Evolutionary conservation across 2,888 invertebrate genomes (phyloP).

Genomic region (Caenorhabditis virilis): DNA sequence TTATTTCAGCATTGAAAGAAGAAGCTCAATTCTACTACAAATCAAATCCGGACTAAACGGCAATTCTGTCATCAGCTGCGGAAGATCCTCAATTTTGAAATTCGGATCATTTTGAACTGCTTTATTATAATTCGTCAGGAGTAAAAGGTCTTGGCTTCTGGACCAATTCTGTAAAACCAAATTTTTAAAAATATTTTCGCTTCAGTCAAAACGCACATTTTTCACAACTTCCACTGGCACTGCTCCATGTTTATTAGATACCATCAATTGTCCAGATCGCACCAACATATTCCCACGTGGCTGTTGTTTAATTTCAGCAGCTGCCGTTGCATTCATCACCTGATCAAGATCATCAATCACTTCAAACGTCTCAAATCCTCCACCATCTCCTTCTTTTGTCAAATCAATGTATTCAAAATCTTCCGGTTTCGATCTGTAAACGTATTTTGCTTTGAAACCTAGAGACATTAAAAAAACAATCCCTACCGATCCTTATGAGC

Average conservation of each 20-base stretch:
- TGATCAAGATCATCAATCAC: slow-evolving; percentile 13
- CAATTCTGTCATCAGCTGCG: not conserved
- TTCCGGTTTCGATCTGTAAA: slow-evolving; percentile 8
- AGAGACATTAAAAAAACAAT: not conserved
- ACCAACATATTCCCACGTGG: slow-evolving; percentile 2
- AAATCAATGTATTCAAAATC: slow-evolving; percentile 27
- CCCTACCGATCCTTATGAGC: slow-evolving; percentile 2
- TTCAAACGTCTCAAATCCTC: slow-evolving; percentile 4
- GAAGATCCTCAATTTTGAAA: slow-evolving; percentile 6
- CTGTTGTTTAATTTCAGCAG: not conserved
- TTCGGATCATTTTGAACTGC: slow-evolving; percentile 3
- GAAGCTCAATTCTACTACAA: not conserved
- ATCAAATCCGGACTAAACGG: not conserved
- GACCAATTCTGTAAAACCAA: slow-evolving; percentile 21
- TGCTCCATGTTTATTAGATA: not conserved
- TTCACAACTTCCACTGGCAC: slow-evolving; percentile 15
- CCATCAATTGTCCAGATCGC: slow-evolving; percentile 23
- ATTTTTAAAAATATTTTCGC: not conserved
- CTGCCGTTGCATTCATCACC: not conserved
- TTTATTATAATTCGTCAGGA: slow-evolving; percentile 15
- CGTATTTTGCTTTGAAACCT: not conserved
- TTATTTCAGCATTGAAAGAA: not conserved
- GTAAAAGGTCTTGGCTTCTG: slow-evolving; percentile 11
- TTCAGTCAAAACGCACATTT: not conserved
- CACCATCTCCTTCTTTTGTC: slow-evolving; percentile 3